Evolutionary conservation across 1,140 invertebrate genomes (phyloP).

Genomic region (Bombyx mandarina): DNA sequence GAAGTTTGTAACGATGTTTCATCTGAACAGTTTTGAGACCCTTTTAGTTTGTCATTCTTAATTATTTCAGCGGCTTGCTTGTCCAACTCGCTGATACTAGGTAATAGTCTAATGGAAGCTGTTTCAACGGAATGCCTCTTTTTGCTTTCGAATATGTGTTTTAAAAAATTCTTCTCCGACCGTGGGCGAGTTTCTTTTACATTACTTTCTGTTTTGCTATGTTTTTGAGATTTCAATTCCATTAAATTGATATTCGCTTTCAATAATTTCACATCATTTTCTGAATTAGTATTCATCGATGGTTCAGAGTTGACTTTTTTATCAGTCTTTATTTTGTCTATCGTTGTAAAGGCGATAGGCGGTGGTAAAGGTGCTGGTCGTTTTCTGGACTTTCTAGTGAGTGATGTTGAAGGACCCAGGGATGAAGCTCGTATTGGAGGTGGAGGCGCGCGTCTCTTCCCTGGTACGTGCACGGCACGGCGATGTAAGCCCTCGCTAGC

Average conservation of each 20-base stretch:
- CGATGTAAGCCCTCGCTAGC: constrained; percentile 71
- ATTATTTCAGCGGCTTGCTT: constrained; percentile 83
- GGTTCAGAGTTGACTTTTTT: constrained; percentile 3
- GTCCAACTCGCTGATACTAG: constrained; percentile 86
- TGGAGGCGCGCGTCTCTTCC: constrained; percentile 80
- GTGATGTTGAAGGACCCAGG: constrained; percentile 15
- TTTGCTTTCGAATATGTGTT: constrained; percentile 60
- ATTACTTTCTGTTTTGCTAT: constrained; percentile 22
- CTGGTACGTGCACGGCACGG: constrained; percentile 77
- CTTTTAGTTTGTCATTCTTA: constrained; percentile 48
- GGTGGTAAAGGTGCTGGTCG: constrained; percentile 51
- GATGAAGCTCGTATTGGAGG: constrained; percentile 67
- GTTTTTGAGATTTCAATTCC: constrained; percentile 26
- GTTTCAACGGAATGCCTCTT: constrained; percentile 55
- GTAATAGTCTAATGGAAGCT: constrained; percentile 72
- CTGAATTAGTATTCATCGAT: background rate
- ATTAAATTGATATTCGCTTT: constrained; percentile 11
- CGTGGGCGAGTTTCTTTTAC: constrained; percentile 42
- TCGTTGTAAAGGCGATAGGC: constrained; percentile 2
- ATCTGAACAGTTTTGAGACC: constrained; percentile 2
- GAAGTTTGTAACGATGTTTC: background rate
- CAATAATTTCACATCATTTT: background rate
- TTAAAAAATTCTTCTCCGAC: constrained; percentile 51
- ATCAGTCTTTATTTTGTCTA: constrained; percentile 23
- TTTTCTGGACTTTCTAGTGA: constrained; percentile 40